Base-by-base conservation (phyloP, 1,140 invertebrate species). In the Tribolium castaneum region DNA sequence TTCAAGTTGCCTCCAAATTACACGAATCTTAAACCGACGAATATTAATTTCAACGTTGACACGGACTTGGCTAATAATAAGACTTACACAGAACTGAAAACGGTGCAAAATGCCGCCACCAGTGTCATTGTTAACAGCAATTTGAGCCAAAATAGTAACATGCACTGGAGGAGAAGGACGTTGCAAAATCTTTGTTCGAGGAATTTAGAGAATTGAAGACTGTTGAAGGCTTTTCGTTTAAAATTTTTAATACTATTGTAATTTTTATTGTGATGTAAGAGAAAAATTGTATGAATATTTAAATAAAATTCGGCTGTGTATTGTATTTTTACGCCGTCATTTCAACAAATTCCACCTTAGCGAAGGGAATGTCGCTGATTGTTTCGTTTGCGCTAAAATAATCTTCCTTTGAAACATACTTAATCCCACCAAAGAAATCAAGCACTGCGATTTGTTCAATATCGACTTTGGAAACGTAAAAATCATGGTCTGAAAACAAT, bases 361-460 rank as follows among this genome's bases (percentile, higher is more conserved):
- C 9, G 14, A 66, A 66, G 12, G 13, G 25, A 12, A 66, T 13
- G 9, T 66, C 59, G 6, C 6, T 6, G 12, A 16, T n/a, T n/a
- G 2, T 5, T 12, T 49, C 56, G 45, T 71, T 78, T 5, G 81
- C 78, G 56, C 79, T 80, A 54, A 81, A 84, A 75, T 84, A 84
- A 70, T 84, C 83, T 19, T 81, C 35, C 13, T 34, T 62, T 6
- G 54, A 86, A 6, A 95, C 90, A 80, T 90, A 89, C 78, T 92
- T 90, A 0, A 93, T 91, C 9, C 94, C 94, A 5, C 94, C 94
- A 84, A 95, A 95, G 83, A 89, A 92, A 83, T 95, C 94, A 54
- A 95, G 84, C 73, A 95, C 90, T 22, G 89, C 90, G 54, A 96
- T 93, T 80, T 92, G 89, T 7, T 86, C 85, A 22, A 95, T 93